Evolutionary conservation across 2,888 invertebrate genomes (phyloP), one percentile per base, ranked within the genome.

Genomic region (Spodoptera picta): DNA sequence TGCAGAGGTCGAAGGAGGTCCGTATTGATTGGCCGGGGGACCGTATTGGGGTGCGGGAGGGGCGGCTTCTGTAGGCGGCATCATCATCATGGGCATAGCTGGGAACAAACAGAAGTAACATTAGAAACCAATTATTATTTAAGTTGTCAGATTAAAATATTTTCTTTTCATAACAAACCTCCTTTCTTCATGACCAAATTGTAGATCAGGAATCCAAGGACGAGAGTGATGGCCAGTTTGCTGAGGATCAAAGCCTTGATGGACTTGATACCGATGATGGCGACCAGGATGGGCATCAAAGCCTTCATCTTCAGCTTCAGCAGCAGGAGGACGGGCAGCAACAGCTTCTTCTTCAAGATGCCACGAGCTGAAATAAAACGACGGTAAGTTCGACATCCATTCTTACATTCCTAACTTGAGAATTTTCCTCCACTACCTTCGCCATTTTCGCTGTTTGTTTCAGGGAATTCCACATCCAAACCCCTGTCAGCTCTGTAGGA

Each of bases 271-370:
- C 97, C 97, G 85, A 98, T 96, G 82, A 98, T 92, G 49, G 96
- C 96, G 41, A 98, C 96, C 79, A 98, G 95, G 82, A 98, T 97
- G 44, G 98, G 98, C 96, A 97, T 97, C 69, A 98, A 89, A 27
- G 97, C 96, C 90, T 98, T 98, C 95, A 98, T 95, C 91, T 98
- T 98, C 83, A 98, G 90, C 91, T 98, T 98, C 81, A 98, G 92
- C 55, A 98, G 95, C 77, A 98, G 93, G 77, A 98, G 92, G 69
- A 98, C 95, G 14, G 98, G 98, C 84, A 98, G 93, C 72, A 98
- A 94, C 52, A 98, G 95, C 89, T 98, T 98, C 95, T 98, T 97
- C 95, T 98, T 97, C 83, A 97, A 95, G 88, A 97, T 94, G 81
- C 97, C 97, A 73, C 97, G 96, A 81, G 97, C 98, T 97, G 89